Conservation (phyloP, 2,888 invertebrate species). For the Anoplius nigerrimus region DNA sequence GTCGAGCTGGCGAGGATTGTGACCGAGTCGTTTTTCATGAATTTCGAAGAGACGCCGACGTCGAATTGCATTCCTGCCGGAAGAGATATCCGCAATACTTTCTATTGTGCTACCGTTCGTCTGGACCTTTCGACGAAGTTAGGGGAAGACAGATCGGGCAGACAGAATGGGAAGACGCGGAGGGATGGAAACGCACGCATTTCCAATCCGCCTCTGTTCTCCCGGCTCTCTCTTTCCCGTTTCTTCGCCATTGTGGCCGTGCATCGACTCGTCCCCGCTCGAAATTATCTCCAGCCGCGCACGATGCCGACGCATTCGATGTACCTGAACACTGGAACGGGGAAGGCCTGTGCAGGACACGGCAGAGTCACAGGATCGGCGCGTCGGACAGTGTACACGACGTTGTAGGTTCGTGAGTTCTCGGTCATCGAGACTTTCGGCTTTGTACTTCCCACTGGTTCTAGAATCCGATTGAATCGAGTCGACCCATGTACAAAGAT, state of each 20-base stretch:
- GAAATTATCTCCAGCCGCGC: no score
- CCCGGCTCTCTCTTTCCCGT: background rate
- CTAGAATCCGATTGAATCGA: no score
- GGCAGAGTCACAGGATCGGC: slow-evolving; percentile 78
- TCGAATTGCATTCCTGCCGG: no score
- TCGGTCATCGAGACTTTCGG: slow-evolving; percentile 72
- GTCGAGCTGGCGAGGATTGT: no score
- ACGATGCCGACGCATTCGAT: slow-evolving; percentile 36
- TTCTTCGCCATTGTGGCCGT: slow-evolving; percentile 8
- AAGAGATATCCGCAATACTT: no score
- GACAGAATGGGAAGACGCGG: background rate
- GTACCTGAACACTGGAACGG: slow-evolving; percentile 69
- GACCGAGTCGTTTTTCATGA: no score
- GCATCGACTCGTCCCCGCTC: slow-evolving; percentile 3
- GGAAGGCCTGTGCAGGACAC: slow-evolving; percentile 86
- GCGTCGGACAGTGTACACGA: slow-evolving; percentile 63
- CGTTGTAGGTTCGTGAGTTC: slow-evolving; percentile 71
- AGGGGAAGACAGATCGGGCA: background rate
- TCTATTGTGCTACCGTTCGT: background rate
- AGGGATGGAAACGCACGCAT: background rate
- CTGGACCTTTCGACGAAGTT: background rate
- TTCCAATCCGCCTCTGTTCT: background rate
- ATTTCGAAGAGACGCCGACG: no score
- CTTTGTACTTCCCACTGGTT: slow-evolving; percentile 73
- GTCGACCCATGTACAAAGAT: no score